phyloP scores from a whole-genome alignment of 2,113 vertebrate species.

The Gymnorhina tibicen region DNA sequence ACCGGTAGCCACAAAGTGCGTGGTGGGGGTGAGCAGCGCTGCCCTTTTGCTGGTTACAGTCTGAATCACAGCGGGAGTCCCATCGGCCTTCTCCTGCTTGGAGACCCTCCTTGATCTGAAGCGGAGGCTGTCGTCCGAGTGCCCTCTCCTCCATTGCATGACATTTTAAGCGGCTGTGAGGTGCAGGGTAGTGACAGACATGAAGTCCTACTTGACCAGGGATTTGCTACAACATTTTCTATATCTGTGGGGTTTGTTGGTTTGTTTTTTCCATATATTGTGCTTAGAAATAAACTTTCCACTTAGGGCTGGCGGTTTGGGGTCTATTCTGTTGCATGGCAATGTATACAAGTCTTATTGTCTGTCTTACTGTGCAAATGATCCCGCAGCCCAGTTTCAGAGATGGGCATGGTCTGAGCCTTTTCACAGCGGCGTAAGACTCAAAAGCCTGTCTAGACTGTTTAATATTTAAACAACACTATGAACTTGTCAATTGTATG shows the following conservation, averaged over 20 bases:
- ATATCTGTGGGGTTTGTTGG: slow-evolving; percentile 64
- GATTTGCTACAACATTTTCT: slow-evolving; percentile 69
- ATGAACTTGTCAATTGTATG: slow-evolving; percentile 65
- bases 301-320: slow-evolving; percentile 60
- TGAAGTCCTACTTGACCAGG: slow-evolving; percentile 65
- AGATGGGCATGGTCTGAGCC: slow-evolving; percentile 50
- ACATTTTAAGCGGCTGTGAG: slow-evolving; percentile 48
- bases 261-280: slow-evolving; percentile 67
- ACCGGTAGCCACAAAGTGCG: not conserved
- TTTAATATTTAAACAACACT: slow-evolving; percentile 67
- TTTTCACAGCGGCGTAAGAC: not conserved
- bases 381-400: slow-evolving; percentile 51
- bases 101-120: not conserved
- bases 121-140: not conserved
- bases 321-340: slow-evolving; percentile 66
- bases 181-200: slow-evolving; percentile 60
- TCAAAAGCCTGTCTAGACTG: slow-evolving; percentile 59
- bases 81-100: slow-evolving; percentile 19
- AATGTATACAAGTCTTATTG: slow-evolving; percentile 62
- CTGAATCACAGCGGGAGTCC: not conserved
- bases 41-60: slow-evolving; percentile 42
- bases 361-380: slow-evolving; percentile 63
- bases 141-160: slow-evolving; percentile 62
- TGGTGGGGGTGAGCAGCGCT: slow-evolving; percentile 44
- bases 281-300: slow-evolving; percentile 67